Percentiles rank a stretch among this genome's conserved stretches.
Conservation (phyloP, 2,797 vertebrate species). For the Miichthys miiuy region DNA sequence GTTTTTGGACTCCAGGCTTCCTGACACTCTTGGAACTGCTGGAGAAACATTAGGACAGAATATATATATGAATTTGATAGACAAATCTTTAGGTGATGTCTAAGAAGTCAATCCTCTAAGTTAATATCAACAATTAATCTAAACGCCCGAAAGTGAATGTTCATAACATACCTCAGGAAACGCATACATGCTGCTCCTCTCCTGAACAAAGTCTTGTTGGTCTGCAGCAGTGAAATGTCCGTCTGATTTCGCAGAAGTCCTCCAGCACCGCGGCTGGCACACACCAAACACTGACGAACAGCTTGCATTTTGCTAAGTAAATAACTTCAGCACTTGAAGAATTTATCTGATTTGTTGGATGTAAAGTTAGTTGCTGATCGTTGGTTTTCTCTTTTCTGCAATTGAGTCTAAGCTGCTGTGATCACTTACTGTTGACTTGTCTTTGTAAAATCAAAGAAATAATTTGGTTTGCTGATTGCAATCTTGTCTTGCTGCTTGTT, state of each 20-base stretch:
- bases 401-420: neutral
- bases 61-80: no score
- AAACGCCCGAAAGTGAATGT: neutral
- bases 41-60: neutral
- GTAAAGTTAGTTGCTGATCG: neutral
- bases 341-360: neutral
- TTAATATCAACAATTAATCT: no score
- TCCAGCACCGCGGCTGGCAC: conserved; percentile 57
- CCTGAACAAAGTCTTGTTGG: conserved; percentile 68
- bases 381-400: conserved; percentile 10
- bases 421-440: neutral
- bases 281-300: conserved; percentile 70
- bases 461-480: conserved; percentile 14
- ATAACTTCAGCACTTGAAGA: conserved; percentile 2
- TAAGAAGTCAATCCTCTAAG: no score
- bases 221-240: conserved; percentile 68
- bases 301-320: conserved; percentile 72
- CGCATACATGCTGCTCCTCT: conserved; percentile 66
- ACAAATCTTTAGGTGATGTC: neutral
- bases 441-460: conserved; percentile 17
- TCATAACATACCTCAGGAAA: conserved; percentile 70
- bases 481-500: conserved; percentile 22
- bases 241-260: conserved; percentile 68
- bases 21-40: conserved; percentile 66
- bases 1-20: conserved; percentile 50